Conservation (phyloP, 2,113 vertebrate genomes). For the Daubentonia madagascariensis region DNA sequence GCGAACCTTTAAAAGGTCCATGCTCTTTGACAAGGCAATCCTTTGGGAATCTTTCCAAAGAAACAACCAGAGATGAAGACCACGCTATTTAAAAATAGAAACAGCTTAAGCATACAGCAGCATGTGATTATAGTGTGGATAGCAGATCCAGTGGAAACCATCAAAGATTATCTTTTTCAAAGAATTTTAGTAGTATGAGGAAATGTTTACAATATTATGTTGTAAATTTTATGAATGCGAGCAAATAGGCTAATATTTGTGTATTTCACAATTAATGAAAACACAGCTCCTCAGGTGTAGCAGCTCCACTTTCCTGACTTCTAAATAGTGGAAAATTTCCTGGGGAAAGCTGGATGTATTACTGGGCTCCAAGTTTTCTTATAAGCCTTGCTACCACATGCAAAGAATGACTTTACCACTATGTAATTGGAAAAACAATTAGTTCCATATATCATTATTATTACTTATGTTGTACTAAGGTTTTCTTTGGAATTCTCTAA, state of each 20-base stretch:
- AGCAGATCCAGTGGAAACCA: background rate
- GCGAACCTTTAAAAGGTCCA: background rate
- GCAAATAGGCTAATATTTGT: background rate
- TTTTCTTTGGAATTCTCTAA: slow-evolving; percentile 9
- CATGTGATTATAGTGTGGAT: background rate
- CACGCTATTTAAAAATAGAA: background rate
- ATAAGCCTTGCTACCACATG: background rate
- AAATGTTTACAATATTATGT: background rate
- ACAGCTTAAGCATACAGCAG: background rate
- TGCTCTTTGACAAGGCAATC: background rate
- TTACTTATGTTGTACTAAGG: background rate
- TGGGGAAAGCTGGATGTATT: background rate
- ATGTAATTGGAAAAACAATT: background rate
- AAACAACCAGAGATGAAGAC: background rate
- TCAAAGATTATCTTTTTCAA: background rate
- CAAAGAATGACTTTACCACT: background rate
- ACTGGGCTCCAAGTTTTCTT: background rate
- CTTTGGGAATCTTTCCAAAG: background rate
- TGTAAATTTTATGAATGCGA: background rate
- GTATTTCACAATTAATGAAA: background rate
- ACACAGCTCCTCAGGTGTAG: background rate
- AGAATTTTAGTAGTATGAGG: background rate
- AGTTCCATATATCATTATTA: background rate
- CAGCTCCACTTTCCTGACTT: background rate
- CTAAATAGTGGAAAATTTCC: background rate